Base-by-base conservation (phyloP, 2,888 invertebrate species). In the Protodeltote pygarga region DNA sequence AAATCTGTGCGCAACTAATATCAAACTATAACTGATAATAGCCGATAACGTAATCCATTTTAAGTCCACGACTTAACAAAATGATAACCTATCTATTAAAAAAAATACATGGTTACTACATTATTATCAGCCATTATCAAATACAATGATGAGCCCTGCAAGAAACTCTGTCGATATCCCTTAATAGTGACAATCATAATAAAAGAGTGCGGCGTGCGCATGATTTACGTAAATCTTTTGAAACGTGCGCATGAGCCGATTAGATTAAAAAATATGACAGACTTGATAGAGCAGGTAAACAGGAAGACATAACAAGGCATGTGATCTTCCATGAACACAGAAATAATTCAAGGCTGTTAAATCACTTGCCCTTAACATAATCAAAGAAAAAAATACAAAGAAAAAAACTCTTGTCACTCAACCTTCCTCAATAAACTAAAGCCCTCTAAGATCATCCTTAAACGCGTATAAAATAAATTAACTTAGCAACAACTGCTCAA, bases 21-120 rank as follows among this genome's bases (percentile, higher is more conserved):
- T 34, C 29, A 17, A 17, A 16, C 48, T 16, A 25, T 49, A 11
- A 23, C 4, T 8, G 5, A 14, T 35, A 48, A 27, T 5, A 37
- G 17, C 24, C 15, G 31, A 33, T 33, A 58, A 6, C 3, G 8
- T 17, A 29, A 29, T 29, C 10, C 13, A 13, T 14, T n/a, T 14
- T n/a, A 14, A 14, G 57, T 54, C 40, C 31, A 29, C 3, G 33
- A 42, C 37, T 51, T 25, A 35, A 31, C 32, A 38, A 33, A 38
- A 34, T 20, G 37, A 42, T 55, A 42, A 2, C 38, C 25, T 51
- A 55, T 59, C 55, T 59, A n/a, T n/a, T n/a, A n/a, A n/a, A n/a
- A n/a, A n/a, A n/a, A n/a, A n/a, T n/a, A n/a, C n/a, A n/a, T n/a
- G n/a, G n/a, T n/a, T n/a, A n/a, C n/a, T n/a, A n/a, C n/a, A n/a